These are phyloP conservation scores for Eilema sororculum DNA, from an alignment of 2,888 invertebrate species.

Conservation along the genomic window DNA sequence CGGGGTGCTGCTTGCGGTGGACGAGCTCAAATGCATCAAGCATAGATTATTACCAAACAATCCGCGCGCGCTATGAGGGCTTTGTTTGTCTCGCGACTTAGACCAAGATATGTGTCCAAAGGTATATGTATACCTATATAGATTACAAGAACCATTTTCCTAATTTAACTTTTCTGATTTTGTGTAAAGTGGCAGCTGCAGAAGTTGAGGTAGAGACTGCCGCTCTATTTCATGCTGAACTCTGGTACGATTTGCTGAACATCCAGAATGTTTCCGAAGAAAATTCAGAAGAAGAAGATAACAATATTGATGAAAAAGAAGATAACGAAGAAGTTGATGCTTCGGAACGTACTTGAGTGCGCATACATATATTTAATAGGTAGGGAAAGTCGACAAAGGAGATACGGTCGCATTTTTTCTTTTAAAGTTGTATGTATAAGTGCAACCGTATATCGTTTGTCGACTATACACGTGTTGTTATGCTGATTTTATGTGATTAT, in stretches of 20 bases:
- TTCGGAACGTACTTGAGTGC: neutral
- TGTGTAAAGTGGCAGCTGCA: constrained; percentile 65
- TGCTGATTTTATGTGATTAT: neutral
- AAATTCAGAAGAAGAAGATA: constrained; percentile 32
- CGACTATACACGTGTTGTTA: neutral
- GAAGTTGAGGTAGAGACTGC: constrained; percentile 74
- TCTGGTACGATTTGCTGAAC: constrained; percentile 66
- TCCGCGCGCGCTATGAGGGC: too few species aligned
- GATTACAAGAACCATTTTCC: too few species aligned
- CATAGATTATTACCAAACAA: too few species aligned
- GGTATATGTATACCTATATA: too few species aligned
- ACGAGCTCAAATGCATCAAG: too few species aligned
- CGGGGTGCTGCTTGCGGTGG: too few species aligned
- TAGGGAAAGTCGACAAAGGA: too few species aligned
- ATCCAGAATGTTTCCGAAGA: constrained; percentile 29
- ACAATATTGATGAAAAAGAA: neutral
- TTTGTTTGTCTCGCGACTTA: too few species aligned
- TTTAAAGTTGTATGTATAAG: too few species aligned
- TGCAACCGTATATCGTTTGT: too few species aligned
- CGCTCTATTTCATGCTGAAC: constrained; percentile 66
- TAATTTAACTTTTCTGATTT: neutral
- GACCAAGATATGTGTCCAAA: too few species aligned
- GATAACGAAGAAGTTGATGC: neutral
- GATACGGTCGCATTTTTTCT: too few species aligned
- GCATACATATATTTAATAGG: neutral